Base-by-base conservation (phyloP, 2,113 vertebrate species). In the Mesocricetus auratus region DNA sequence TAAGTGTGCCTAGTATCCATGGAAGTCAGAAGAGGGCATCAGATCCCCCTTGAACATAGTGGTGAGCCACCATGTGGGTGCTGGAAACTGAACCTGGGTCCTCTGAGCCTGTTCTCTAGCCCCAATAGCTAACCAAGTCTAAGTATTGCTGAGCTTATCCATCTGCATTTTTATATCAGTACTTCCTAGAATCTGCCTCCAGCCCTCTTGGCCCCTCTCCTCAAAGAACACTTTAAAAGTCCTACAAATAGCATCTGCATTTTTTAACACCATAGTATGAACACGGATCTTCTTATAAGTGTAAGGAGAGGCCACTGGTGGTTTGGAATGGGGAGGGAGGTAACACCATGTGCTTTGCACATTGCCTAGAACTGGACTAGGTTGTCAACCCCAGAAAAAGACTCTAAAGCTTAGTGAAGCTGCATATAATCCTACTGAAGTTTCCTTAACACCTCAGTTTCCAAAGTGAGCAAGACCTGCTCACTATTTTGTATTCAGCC, bases 141-240 rank as follows among this genome's bases (percentile, higher is more conserved):
- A 56, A 95, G 24, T 68, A 31, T 31, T 66, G 10, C 50, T 96
- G 69, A 93, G 12, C 75, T 47, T 36, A 79, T 24, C 66, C 64
- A 68, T 78, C 45, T 75, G 60, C 12, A 47, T 85, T 92, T 60
- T 93, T 91, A 22, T 45, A 73, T 93, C 69, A 62, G 69, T 83
- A 50, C 17, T 91, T 89, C 91, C 71, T 95, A 89, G 62, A 91
- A 64, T 91, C 75, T 95, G 33, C 95, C 83, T 85, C 74, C 1
- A 91, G n/a, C 39, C 24, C 87, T n/a, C 90, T 95, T 71, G 62
- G 22, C 9, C 42, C 47, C 47, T 58, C 33, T 94, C 53, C 15
- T 79, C 19, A 92, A 73, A 85, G 16, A 85, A 62, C 39, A 88
- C 91, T 94, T 95, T 36, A 16, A 88, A 73, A n/a, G 4, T 93